Evolutionary conservation across 2,113 vertebrate species (phyloP).

Genomic region (Prionailurus bengalensis): DNA sequence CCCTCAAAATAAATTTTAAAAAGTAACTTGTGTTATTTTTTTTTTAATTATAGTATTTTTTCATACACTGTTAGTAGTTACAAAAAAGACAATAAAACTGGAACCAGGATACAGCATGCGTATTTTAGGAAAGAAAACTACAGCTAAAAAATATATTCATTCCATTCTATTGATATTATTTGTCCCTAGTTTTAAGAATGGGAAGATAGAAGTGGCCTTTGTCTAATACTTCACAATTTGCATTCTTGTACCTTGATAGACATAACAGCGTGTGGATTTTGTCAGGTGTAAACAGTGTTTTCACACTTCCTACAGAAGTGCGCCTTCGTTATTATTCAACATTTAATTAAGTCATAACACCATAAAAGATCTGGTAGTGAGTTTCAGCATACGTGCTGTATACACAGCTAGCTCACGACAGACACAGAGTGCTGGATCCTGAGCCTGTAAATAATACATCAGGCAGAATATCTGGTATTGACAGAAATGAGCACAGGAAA

Average conservation of each 20-base stretch:
- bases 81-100: not conserved
- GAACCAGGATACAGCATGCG: not conserved
- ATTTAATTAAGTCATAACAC: conserved; percentile 81
- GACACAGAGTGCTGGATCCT: not conserved
- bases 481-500: not conserved
- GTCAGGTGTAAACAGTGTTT: conserved; percentile 78
- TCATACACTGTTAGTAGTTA: not conserved
- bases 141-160: not conserved
- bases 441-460: not conserved
- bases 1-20: no score
- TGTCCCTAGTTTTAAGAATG: not conserved
- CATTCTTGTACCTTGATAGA: conserved; percentile 59
- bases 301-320: conserved; percentile 65
- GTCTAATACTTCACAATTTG: conserved; percentile 67
- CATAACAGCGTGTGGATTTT: conserved; percentile 66
- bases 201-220: conserved; percentile 25
- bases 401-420: not conserved
- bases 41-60: not conserved
- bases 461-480: not conserved
- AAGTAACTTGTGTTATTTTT: not conserved
- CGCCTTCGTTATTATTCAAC: conserved; percentile 76
- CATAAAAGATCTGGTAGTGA: conserved; percentile 51
- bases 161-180: not conserved
- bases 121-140: conserved; percentile 32
- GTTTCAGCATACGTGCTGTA: not conserved